Conservation (phyloP, 1,140 invertebrate species). For the Diploscapter pachys region DNA sequence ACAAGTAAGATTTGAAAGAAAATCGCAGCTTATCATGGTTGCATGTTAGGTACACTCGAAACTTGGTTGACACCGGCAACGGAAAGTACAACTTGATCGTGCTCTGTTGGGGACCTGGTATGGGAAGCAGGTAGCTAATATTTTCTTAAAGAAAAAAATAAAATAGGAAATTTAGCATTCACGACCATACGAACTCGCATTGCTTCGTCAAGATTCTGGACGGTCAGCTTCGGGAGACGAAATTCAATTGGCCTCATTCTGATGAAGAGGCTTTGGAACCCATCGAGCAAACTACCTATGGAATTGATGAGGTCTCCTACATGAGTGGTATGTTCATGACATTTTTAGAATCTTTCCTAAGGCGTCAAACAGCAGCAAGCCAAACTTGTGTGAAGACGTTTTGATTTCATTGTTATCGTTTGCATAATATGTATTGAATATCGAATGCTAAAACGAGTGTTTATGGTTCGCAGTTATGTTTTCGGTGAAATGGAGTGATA, state of each 20-base stretch:
- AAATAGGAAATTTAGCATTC: conserved; percentile 68
- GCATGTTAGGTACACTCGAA: conserved; percentile 76
- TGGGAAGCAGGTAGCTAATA: conserved; percentile 68
- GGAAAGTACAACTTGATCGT: conserved; percentile 95
- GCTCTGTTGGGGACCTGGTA: conserved; percentile 90
- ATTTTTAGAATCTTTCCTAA: not conserved
- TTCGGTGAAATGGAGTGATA: not conserved
- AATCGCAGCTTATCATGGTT: not conserved
- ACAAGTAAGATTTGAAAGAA: conserved; percentile 67
- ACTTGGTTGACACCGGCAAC: conserved; percentile 86
- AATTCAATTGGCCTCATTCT: conserved; percentile 72
- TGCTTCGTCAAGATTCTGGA: conserved; percentile 86
- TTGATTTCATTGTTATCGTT: not conserved
- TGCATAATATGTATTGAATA: no score
- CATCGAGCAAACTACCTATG: conserved; percentile 68
- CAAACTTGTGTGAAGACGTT: not conserved
- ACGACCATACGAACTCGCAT: conserved; percentile 90
- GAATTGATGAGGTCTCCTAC: conserved; percentile 79
- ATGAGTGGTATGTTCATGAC: conserved; percentile 75
- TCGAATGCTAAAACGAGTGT: no score
- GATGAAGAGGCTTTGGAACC: conserved; percentile 62
- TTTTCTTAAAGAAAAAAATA: no score
- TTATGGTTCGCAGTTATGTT: not conserved
- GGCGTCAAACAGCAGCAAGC: not conserved
- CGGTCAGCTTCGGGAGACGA: conserved; percentile 67